These are phyloP conservation scores for Cryptoblepharus egeriae DNA, from an alignment of 2,797 vertebrate species.

Conservation along the genomic window DNA sequence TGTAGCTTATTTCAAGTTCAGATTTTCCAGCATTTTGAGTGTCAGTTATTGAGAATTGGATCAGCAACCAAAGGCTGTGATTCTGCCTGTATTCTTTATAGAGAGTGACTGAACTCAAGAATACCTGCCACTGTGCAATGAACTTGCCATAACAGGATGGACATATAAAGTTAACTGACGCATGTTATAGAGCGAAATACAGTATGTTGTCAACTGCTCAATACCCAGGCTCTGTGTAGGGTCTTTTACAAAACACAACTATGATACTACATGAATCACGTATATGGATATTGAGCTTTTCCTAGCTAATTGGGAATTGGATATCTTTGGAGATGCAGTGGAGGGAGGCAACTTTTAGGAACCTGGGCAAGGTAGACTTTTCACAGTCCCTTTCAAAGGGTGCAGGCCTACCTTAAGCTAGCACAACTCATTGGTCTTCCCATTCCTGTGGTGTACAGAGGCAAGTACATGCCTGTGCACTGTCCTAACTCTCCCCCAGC, in stretches of 20 bases:
- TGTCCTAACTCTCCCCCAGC: too few species aligned
- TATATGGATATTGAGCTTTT: neutral
- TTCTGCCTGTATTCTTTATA: neutral
- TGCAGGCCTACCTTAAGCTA: too few species aligned
- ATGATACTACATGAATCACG: neutral
- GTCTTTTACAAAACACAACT: neutral
- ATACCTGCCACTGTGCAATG: neutral
- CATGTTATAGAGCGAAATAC: neutral
- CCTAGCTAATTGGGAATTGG: neutral
- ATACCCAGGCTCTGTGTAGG: neutral
- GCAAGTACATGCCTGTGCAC: too few species aligned
- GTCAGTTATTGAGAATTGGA: neutral
- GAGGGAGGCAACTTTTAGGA: neutral
- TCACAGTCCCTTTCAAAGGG: too few species aligned
- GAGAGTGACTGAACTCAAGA: neutral
- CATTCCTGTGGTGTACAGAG: too few species aligned
- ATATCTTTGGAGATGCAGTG: neutral
- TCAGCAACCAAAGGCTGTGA: neutral
- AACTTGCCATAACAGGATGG: neutral
- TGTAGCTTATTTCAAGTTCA: neutral
- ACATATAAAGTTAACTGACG: neutral
- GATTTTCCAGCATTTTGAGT: neutral
- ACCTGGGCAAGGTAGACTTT: neutral
- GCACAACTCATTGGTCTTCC: too few species aligned
- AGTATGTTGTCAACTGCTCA: neutral